These are phyloP conservation scores for Eolophus roseicapilla DNA, from an alignment of 2,113 vertebrate species.

Conservation along the genomic window DNA sequence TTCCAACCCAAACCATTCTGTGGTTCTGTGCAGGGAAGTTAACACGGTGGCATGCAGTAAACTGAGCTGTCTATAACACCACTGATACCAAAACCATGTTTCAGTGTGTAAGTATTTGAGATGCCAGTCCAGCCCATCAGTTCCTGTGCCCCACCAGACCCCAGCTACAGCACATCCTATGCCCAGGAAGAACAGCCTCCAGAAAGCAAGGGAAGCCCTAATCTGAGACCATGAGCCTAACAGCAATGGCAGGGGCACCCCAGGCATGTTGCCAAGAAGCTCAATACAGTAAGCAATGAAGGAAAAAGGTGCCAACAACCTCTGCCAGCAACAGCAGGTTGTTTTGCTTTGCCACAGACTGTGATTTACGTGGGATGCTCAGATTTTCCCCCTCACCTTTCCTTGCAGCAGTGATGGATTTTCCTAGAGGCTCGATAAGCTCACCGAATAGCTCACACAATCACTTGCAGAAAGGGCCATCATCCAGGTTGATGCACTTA, in stretches of 20 bases:
- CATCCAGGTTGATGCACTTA: not conserved
- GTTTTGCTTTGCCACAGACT: not conserved
- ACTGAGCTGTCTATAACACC: not conserved
- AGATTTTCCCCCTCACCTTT: not conserved
- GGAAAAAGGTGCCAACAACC: not conserved
- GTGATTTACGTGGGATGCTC: not conserved
- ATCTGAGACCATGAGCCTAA: not conserved
- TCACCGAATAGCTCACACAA: not conserved
- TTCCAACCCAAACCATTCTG: not conserved
- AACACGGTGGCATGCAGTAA: fast-evolving
- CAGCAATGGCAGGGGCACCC: not conserved
- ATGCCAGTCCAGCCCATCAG: not conserved
- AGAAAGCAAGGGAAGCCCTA: not conserved
- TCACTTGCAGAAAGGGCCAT: not conserved
- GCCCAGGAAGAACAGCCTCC: not conserved
- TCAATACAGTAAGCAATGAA: not conserved
- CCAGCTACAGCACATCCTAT: not conserved
- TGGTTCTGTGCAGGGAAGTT: not conserved
- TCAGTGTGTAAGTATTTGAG: not conserved
- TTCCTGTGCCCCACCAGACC: not conserved
- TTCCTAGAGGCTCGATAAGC: not conserved
- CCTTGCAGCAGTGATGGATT: not conserved
- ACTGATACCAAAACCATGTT: fast-evolving
- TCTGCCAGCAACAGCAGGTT: not conserved
- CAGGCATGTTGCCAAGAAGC: not conserved